phyloP scores from a whole-genome alignment of 2,797 vertebrate genomes.

The Limosa lapponica region DNA sequence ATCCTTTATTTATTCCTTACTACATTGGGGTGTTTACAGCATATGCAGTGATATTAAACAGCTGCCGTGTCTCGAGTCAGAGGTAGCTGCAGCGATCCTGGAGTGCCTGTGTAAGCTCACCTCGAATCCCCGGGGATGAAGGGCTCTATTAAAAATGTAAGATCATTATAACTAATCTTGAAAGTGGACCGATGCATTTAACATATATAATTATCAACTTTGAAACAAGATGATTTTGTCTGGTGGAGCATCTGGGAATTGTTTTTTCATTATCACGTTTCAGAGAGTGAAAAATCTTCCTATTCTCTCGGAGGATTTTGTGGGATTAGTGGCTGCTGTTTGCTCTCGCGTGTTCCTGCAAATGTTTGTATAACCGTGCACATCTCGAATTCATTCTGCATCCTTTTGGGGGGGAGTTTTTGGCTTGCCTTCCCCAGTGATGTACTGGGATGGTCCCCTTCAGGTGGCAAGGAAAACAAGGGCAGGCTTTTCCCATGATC shows the following conservation, averaged over 20 bases:
- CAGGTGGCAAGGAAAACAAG: neutral
- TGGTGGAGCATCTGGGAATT: slow-evolving; percentile 50
- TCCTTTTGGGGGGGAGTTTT: neutral
- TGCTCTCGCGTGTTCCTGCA: neutral
- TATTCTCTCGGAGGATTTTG: neutral
- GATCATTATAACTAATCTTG: slow-evolving; percentile 45
- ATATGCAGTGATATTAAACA: neutral
- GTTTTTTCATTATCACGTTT: slow-evolving; percentile 31
- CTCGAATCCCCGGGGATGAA: neutral
- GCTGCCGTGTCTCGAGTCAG: neutral
- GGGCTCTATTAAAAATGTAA: slow-evolving; percentile 27
- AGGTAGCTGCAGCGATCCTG: neutral
- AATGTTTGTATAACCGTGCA: neutral
- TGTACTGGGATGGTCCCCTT: neutral
- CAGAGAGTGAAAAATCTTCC: slow-evolving; percentile 33
- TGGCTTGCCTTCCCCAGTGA: neutral
- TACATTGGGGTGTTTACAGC: neutral
- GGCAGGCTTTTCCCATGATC: neutral
- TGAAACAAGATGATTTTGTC: slow-evolving; percentile 35
- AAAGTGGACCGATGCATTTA: slow-evolving; percentile 25
- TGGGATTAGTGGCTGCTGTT: slow-evolving; percentile 56
- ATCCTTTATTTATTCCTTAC: neutral
- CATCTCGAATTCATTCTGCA: neutral
- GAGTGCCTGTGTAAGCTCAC: neutral
- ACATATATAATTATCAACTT: slow-evolving; percentile 58